Conservation (phyloP, 2,797 vertebrate genomes). For the Hemitrygon akajei region DNA sequence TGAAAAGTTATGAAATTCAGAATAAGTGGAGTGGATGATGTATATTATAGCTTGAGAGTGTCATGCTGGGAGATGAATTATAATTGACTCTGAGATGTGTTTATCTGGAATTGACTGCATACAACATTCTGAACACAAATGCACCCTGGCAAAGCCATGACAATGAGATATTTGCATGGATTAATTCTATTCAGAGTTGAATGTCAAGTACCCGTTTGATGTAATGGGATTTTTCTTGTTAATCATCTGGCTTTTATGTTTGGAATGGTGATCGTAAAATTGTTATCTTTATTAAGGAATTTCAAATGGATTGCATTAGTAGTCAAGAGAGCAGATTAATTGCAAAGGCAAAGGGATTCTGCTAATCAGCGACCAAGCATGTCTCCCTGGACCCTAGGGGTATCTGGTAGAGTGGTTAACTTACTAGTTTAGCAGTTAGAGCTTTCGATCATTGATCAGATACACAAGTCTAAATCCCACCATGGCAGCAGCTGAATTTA, state of each 20-base stretch:
- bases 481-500: no score
- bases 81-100: background rate
- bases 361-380: background rate
- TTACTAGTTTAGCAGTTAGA: no score
- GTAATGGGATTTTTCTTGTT: slow-evolving; percentile 17
- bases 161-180: slow-evolving; percentile 21
- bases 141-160: background rate
- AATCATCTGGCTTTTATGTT: background rate
- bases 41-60: background rate
- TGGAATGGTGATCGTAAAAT: background rate
- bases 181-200: background rate
- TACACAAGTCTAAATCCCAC: no score
- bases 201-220: slow-evolving; percentile 9
- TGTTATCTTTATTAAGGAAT: background rate
- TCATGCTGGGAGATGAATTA: background rate
- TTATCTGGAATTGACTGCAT: slow-evolving; percentile 6
- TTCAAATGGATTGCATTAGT: background rate
- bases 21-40: background rate
- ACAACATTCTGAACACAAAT: background rate
- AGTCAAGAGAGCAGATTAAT: background rate
- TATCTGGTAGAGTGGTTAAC: no score
- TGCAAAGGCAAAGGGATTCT: background rate
- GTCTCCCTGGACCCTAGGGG: no score
- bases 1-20: background rate
- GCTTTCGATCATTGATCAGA: no score